These are phyloP conservation scores for Erebia aethiops DNA, from an alignment of 2,888 invertebrate species.

Conservation along the genomic window DNA sequence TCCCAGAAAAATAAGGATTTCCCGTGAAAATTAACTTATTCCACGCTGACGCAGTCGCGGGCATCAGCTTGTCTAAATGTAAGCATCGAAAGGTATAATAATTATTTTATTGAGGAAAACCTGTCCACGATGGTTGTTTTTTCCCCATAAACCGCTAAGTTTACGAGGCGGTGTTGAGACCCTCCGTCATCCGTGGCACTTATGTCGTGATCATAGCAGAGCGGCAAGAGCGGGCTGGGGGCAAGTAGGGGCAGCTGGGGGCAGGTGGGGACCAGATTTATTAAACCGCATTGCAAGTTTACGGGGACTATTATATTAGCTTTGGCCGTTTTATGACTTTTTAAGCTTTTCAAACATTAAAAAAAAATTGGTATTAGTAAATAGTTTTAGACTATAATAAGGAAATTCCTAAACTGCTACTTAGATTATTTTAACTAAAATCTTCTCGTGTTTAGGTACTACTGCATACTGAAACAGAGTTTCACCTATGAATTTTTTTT, in stretches of 20 bases:
- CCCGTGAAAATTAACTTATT: no score
- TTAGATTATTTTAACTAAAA: no score
- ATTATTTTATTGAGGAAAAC: conserved; percentile 17
- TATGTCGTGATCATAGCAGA: conserved; percentile 55
- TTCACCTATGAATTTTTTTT: no score
- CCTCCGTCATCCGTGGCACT: conserved; percentile 51
- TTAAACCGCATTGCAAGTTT: conserved; percentile 17
- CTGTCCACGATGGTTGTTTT: conserved; percentile 52
- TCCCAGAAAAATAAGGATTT: no score
- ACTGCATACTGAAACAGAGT: no score
- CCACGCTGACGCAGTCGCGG: no score
- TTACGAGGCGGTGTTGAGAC: conserved; percentile 44
- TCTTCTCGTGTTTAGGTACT: no score
- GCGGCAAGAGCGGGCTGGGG: conserved; percentile 45
- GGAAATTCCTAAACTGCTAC: no score
- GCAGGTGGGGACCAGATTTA: conserved; percentile 10
- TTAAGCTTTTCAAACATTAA: no score
- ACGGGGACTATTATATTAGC: conserved; percentile 13
- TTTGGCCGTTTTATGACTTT: conserved; percentile 8
- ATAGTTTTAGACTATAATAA: no score
- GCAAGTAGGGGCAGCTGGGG: conserved; percentile 39
- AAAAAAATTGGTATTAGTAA: no score
- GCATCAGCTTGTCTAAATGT: neutral
- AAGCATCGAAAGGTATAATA: neutral
- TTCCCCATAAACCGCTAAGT: conserved; percentile 67